A percentile compares a stretch with the other conserved stretches of the same genome.
Evolutionary conservation across 2,113 vertebrate genomes (phyloP).

Genomic region (Equus quagga): DNA sequence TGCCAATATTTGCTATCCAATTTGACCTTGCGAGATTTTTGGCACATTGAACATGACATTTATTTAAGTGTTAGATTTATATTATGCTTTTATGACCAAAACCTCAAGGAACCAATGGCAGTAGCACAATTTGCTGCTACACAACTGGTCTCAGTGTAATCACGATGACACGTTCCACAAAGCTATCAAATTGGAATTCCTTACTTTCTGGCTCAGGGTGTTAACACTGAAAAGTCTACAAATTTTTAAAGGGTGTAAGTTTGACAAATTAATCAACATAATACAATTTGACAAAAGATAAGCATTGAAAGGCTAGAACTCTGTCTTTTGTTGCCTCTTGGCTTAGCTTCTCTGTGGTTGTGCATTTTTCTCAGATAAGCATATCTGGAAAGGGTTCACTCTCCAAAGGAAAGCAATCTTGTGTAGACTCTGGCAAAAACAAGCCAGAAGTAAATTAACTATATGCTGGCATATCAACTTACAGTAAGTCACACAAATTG

Average conservation of each 20-base stretch:
- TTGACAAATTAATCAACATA: not conserved
- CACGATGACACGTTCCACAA: not conserved
- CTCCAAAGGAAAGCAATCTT: conserved; percentile 52
- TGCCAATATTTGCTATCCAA: not conserved
- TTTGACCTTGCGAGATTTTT: not conserved
- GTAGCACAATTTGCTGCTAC: not conserved
- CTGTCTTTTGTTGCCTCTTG: not conserved
- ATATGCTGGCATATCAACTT: conserved; percentile 61
- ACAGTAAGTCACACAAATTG: conserved; percentile 61
- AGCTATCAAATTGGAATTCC: not conserved
- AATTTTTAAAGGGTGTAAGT: not conserved
- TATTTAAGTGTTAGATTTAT: conserved; percentile 19
- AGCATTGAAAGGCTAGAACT: not conserved
- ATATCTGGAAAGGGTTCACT: not conserved
- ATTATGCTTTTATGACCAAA: conserved; percentile 1
- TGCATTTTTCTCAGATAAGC: conserved; percentile 50
- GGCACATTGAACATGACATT: not conserved
- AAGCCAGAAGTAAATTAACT: conserved; percentile 57
- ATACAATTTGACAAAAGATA: conserved; percentile 4
- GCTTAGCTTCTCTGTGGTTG: not conserved
- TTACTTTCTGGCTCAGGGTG: not conserved
- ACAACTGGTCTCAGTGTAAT: not conserved
- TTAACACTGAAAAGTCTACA: not conserved
- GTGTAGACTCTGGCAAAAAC: not conserved
- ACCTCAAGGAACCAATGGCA: not conserved